These are phyloP conservation scores for Abscondita cerata DNA, from an alignment of 2,888 invertebrate genomes.

Conservation along the genomic window DNA sequence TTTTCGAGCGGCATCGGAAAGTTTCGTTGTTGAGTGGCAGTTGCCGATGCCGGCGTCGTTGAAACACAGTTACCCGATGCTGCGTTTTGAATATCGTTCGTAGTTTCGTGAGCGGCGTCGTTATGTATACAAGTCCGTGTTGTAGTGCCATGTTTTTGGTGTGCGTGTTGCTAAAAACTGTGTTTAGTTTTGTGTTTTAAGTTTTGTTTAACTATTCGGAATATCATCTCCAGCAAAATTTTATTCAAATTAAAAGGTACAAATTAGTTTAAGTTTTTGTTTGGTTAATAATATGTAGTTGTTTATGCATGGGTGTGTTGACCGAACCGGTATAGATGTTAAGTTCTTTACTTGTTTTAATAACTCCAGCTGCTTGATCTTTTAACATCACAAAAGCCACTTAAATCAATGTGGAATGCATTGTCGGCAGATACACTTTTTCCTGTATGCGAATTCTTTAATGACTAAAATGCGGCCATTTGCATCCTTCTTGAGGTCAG, in stretches of 20 bases:
- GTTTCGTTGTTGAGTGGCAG: background rate
- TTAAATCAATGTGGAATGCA: slow-evolving; percentile 6
- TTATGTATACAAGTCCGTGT: slow-evolving; percentile 10
- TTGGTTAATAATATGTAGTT: slow-evolving; percentile 11
- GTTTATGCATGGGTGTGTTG: slow-evolving; percentile 33
- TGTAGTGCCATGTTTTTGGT: slow-evolving; percentile 26
- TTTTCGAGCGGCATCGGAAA: slow-evolving; percentile 7
- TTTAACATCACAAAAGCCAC: background rate
- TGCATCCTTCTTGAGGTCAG: too few relatives aligned
- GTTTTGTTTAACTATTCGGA: slow-evolving; percentile 18
- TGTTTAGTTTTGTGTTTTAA: slow-evolving; percentile 29
- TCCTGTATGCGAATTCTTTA: background rate
- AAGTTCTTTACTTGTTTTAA: slow-evolving; percentile 23
- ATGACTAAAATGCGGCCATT: slow-evolving; percentile 3
- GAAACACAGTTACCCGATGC: slow-evolving; percentile 13
- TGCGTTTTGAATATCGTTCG: slow-evolving; percentile 15
- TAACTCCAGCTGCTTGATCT: slow-evolving; percentile 22
- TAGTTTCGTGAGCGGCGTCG: slow-evolving; percentile 33
- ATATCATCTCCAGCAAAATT: slow-evolving; percentile 12
- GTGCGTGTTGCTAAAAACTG: slow-evolving; percentile 33
- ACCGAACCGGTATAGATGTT: slow-evolving; percentile 32
- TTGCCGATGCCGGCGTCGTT: slow-evolving; percentile 14
- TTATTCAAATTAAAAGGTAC: too few relatives aligned
- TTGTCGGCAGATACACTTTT: background rate
- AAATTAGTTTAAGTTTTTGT: background rate